Conservation (phyloP, 2,113 vertebrate species). For the Antennarius striatus region DNA sequence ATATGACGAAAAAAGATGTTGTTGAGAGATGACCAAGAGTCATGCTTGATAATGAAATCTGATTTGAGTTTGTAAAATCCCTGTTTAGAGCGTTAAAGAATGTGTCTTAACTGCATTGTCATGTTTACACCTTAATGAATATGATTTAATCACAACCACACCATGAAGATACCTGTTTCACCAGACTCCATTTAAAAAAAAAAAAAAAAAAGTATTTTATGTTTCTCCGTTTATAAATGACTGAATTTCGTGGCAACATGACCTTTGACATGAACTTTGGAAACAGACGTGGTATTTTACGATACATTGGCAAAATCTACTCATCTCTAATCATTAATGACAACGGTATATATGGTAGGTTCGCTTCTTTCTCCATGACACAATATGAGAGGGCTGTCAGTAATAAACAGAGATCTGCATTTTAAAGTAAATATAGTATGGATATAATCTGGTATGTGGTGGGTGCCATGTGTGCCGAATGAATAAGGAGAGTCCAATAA, state of each 20-base stretch:
- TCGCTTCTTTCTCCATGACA: too few species aligned
- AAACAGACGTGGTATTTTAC: too few species aligned
- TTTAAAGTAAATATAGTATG: constrained; percentile 1
- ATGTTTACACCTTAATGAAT: constrained; percentile 10
- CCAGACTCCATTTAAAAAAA: constrained; percentile 12
- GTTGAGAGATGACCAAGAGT: not conserved
- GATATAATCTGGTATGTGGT: not conserved
- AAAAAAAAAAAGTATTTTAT: not conserved
- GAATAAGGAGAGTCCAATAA: not conserved
- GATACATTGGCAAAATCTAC: too few species aligned
- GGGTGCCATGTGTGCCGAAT: constrained; percentile 21
- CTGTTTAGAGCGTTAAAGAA: constrained; percentile 13
- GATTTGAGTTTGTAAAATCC: constrained; percentile 14
- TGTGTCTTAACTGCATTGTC: not conserved
- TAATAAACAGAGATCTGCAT: not conserved
- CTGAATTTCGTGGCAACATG: too few species aligned
- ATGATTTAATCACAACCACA: not conserved
- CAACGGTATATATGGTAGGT: too few species aligned
- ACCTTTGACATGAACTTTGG: too few species aligned
- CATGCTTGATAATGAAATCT: not conserved
- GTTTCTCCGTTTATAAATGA: not conserved
- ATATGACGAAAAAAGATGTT: constrained; percentile 9
- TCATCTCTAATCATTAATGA: too few species aligned
- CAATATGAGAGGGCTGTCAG: not conserved
- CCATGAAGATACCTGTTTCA: too few species aligned